Evolutionary conservation across 1,140 invertebrate species (phyloP), one percentile per base, ranked within the genome.

Genomic region (Conus ventricosus): DNA sequence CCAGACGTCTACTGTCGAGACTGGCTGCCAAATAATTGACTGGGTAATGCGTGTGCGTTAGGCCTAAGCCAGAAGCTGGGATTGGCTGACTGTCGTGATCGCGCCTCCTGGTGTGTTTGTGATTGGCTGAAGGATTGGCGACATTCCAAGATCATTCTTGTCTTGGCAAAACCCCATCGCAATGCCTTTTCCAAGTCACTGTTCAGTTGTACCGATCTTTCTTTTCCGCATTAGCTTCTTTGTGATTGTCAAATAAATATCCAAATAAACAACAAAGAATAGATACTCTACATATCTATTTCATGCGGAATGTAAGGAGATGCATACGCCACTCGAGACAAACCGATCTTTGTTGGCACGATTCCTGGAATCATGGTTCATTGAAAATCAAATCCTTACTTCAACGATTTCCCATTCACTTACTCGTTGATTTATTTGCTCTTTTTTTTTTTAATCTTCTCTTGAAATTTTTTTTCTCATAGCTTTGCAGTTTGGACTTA

Each of bases 21-120:
- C 76, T 27, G 15, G 11, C 27, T 78, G 25, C n/a, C 39, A 15
- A 39, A 11, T 11, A 15, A 25, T 27, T 39, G 76, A 78, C 76
- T 39, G 76, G 76, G 25, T 25, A 75, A 75, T n/a, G 7, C 3
- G n/a, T 78, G 76, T 78, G 23, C 76, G n/a, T 78, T 25, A n/a
- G 1, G 5, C 25, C 23, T 25, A n/a, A 13, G 5, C 25, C 23
- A 27, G 27, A n/a, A 78, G 27, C 7, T 20, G 76, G 76, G 76
- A 78, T 78, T 78, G 76, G 76, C 76, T 78, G 11, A 78, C 8
- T 78, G 23, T 27, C n/a, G 23, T 75, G 67, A 75, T 39, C 76
- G 76, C 76, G 76, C 76, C 76, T 78, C 76, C 76, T 78, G 76
- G 76, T 27, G 76, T 78, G 76, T 10, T 25, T 78, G 13, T 78